Conservation (phyloP, 2,888 invertebrate genomes). For the Notocelia uddmanniana region DNA sequence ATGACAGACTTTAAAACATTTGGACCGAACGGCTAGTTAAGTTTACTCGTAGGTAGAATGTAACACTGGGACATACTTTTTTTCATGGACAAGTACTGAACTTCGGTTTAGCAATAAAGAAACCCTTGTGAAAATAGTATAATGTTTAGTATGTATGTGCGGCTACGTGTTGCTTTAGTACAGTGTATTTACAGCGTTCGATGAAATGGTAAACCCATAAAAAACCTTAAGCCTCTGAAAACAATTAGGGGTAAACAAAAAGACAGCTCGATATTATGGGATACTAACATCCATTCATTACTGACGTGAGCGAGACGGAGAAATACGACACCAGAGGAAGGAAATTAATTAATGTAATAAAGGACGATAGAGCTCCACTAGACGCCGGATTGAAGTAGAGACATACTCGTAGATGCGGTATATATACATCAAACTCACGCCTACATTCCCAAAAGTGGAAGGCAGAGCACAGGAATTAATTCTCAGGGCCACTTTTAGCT, state of each 20-base stretch:
- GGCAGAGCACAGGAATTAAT: too few relatives aligned
- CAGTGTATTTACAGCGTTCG: not conserved
- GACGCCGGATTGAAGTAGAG: conserved; percentile 45
- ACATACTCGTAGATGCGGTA: not conserved
- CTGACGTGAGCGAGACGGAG: conserved; percentile 53
- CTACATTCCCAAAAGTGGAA: too few relatives aligned
- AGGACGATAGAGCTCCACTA: conserved; percentile 55
- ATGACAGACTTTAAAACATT: not conserved
- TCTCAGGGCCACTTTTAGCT: too few relatives aligned
- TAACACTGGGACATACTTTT: too few relatives aligned
- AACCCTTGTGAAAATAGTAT: not conserved
- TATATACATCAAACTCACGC: too few relatives aligned
- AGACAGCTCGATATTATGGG: conserved; percentile 60
- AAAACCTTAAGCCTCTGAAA: conserved; percentile 48
- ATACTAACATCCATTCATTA: conserved; percentile 64
- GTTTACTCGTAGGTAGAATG: not conserved
- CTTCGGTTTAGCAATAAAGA: not conserved
- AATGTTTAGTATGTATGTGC: too few relatives aligned
- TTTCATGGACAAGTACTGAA: not conserved
- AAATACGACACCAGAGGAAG: conserved; percentile 18
- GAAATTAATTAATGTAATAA: conserved; percentile 60
- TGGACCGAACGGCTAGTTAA: not conserved
- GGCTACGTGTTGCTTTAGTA: too few relatives aligned
- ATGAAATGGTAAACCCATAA: conserved; percentile 26
- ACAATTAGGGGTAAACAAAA: conserved; percentile 54